Evolutionary conservation across 2,113 vertebrate species (phyloP).

Genomic region (Phalacrocorax carbo): DNA sequence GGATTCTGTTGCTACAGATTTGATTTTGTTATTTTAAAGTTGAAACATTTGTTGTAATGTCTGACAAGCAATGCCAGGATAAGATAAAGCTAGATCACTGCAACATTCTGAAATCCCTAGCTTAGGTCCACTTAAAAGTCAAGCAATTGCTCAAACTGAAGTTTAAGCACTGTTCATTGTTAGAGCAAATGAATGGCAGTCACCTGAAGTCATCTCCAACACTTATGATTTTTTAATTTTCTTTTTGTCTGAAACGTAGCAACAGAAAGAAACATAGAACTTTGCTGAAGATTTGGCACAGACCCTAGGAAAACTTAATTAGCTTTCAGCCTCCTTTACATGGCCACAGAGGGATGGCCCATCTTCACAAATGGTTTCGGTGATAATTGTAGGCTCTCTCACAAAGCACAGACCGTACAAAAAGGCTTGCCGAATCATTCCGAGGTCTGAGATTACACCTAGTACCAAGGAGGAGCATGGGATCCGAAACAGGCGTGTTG

Average conservation of each 20-base stretch:
- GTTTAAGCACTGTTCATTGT: background rate
- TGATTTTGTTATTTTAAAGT: background rate
- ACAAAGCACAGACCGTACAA: background rate
- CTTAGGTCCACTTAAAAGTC: background rate
- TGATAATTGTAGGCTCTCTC: background rate
- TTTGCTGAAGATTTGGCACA: background rate
- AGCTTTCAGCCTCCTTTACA: background rate
- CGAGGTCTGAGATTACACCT: background rate
- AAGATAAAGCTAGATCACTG: rapidly evolving
- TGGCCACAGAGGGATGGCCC: background rate
- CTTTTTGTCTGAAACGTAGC: background rate
- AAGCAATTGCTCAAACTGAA: background rate
- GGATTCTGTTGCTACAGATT: background rate
- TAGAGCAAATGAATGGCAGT: background rate
- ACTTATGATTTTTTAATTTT: background rate
- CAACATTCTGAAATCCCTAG: background rate
- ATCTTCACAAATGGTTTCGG: background rate
- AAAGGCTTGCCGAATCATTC: background rate
- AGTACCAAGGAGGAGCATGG: background rate
- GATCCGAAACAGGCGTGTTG: background rate
- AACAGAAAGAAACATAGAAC: background rate
- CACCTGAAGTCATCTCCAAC: background rate
- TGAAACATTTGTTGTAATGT: background rate
- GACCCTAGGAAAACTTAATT: background rate
- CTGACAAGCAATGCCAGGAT: background rate